Percentiles rank a stretch among this genome's conserved stretches.
Conservation (phyloP, 2,113 vertebrate species). For the Dicaeum eximium region DNA sequence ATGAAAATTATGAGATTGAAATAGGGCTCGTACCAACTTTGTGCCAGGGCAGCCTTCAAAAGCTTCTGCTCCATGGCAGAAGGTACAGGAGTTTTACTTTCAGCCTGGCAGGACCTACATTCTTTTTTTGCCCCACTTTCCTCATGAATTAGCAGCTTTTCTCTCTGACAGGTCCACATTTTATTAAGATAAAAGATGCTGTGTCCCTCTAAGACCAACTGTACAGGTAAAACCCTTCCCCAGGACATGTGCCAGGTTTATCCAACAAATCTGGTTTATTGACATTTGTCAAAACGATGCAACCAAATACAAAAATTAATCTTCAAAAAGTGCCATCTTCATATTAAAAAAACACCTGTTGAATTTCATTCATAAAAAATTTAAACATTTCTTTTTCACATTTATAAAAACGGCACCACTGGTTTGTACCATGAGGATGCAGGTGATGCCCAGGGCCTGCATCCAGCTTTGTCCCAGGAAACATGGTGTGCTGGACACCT, state of each 20-base stretch:
- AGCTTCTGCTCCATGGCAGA: not conserved
- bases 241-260: not conserved
- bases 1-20: not conserved
- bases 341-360: constrained; percentile 1
- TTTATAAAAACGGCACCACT: not conserved
- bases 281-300: constrained; percentile 24
- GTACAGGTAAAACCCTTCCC: not conserved
- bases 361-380: not conserved
- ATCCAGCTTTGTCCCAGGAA: not conserved
- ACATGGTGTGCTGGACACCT: not conserved
- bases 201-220: not conserved
- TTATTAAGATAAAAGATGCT: not conserved
- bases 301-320: not conserved
- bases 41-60: not conserved
- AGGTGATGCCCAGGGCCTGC: not conserved
- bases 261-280: constrained; percentile 38
- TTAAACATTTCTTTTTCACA: not conserved
- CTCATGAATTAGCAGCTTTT: not conserved
- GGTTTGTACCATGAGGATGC: not conserved
- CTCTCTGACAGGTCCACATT: not conserved
- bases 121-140: not conserved
- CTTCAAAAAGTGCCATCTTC: constrained; percentile 13
- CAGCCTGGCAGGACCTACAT: not conserved
- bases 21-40: not conserved
- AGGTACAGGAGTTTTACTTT: not conserved